Evolutionary conservation across 30 jellyfish, hydroid and myxozoan genomes (phyloP).

Genomic region (Pseudorhiza aurosa): DNA sequence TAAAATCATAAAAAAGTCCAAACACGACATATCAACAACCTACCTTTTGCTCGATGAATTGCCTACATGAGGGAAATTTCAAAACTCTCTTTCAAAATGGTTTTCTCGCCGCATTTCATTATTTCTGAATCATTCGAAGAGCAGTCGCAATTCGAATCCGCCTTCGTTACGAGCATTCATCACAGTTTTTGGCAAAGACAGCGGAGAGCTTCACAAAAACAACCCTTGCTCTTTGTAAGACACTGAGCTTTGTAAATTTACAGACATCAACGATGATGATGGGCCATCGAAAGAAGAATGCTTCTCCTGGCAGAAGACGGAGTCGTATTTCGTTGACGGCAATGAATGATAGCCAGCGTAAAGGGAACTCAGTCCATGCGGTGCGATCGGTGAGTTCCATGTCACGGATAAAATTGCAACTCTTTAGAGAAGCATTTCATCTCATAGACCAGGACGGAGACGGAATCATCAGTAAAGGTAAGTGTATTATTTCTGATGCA

Average conservation of each 20-base stretch:
- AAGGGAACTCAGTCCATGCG: constrained; percentile 5
- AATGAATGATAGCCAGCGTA: not conserved
- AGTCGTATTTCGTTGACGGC: constrained; percentile 26
- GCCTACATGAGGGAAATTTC: no score
- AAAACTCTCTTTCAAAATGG: no score
- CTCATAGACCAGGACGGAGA: constrained; percentile 65
- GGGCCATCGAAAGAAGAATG: not conserved
- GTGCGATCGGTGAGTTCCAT: constrained; percentile 22
- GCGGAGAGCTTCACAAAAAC: not conserved
- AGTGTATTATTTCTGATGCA: not conserved
- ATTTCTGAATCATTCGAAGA: no score
- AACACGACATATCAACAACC: no score
- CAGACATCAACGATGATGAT: not conserved
- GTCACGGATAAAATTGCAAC: constrained; percentile 32
- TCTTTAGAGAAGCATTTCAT: constrained; percentile 45
- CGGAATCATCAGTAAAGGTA: constrained; percentile 51
- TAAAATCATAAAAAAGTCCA: no score
- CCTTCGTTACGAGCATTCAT: no score
- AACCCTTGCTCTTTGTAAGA: not conserved
- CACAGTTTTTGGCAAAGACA: no score
- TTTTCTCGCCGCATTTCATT: no score
- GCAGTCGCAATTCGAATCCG: no score
- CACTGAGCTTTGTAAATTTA: not conserved
- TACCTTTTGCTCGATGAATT: no score
- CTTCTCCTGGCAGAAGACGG: constrained; percentile 5